Conservation (phyloP, 2,888 invertebrate genomes). For the Trissolcus japonicus region DNA sequence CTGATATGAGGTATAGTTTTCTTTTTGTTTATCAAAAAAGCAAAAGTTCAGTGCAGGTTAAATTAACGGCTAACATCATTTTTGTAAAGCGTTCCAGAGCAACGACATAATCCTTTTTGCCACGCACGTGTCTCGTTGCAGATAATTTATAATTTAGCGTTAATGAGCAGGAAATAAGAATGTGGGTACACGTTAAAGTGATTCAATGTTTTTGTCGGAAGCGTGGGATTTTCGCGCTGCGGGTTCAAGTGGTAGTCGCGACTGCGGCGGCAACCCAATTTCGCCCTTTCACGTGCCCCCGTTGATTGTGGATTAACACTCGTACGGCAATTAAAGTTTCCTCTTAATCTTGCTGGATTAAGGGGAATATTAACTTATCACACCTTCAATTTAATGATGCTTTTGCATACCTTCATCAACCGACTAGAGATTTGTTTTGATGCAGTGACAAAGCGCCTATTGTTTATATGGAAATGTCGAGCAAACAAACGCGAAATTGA, state of each 20-base stretch:
- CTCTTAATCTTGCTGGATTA: too few relatives aligned
- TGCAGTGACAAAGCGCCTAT: too few relatives aligned
- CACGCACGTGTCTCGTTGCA: constrained; percentile 9
- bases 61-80: background rate
- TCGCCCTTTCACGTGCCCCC: constrained; percentile 28
- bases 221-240: constrained; percentile 42
- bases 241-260: constrained; percentile 25
- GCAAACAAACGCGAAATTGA: too few relatives aligned
- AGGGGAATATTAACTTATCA: too few relatives aligned
- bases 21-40: too few relatives aligned
- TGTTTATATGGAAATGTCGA: too few relatives aligned
- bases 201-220: constrained; percentile 44
- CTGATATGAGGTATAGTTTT: too few relatives aligned
- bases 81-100: constrained; percentile 3
- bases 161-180: constrained; percentile 50
- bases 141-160: constrained; percentile 43
- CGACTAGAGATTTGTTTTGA: too few relatives aligned
- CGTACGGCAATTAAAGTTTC: constrained; percentile 26
- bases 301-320: constrained; percentile 33
- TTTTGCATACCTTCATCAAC: too few relatives aligned
- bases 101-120: constrained; percentile 24
- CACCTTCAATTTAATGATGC: too few relatives aligned
- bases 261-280: constrained; percentile 31
- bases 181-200: constrained; percentile 40
- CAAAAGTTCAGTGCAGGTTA: too few relatives aligned